phyloP scores from a whole-genome alignment of 2,888 invertebrate genomes.

The Drosophila robusta region DNA sequence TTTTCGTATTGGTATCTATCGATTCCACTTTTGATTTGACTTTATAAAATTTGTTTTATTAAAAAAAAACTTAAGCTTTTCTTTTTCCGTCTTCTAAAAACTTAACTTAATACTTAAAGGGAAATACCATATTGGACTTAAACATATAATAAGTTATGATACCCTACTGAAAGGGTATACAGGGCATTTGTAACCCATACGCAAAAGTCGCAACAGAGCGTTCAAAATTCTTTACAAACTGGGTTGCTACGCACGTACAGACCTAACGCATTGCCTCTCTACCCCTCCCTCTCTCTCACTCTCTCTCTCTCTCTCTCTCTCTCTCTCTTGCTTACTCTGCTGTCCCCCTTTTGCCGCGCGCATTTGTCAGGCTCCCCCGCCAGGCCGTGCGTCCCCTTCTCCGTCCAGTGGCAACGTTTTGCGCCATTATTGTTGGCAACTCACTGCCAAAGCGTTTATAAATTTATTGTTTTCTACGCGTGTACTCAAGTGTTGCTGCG shows the following conservation, averaged over 20 bases:
- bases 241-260: conserved; percentile 66
- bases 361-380: conserved; percentile 60
- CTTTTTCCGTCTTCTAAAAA: too few relatives aligned
- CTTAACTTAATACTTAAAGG: too few relatives aligned
- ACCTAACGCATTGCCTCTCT: conserved; percentile 26
- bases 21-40: too few relatives aligned
- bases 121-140: too few relatives aligned
- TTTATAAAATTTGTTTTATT: too few relatives aligned
- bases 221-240: conserved; percentile 60
- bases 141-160: neutral
- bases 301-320: neutral
- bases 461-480: conserved; percentile 79
- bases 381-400: neutral
- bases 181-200: conserved; percentile 48
- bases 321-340: neutral
- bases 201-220: conserved; percentile 39
- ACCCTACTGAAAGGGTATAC: conserved; percentile 7
- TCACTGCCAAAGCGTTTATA: conserved; percentile 69
- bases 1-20: too few relatives aligned
- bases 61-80: too few relatives aligned
- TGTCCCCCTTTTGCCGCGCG: conserved; percentile 19
- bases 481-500: conserved; percentile 80
- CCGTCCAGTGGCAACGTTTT: conserved; percentile 51
- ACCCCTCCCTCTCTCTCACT: neutral
- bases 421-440: conserved; percentile 73